Conservation (phyloP, 2,888 invertebrate species). For the Liodrosophila aerea region DNA sequence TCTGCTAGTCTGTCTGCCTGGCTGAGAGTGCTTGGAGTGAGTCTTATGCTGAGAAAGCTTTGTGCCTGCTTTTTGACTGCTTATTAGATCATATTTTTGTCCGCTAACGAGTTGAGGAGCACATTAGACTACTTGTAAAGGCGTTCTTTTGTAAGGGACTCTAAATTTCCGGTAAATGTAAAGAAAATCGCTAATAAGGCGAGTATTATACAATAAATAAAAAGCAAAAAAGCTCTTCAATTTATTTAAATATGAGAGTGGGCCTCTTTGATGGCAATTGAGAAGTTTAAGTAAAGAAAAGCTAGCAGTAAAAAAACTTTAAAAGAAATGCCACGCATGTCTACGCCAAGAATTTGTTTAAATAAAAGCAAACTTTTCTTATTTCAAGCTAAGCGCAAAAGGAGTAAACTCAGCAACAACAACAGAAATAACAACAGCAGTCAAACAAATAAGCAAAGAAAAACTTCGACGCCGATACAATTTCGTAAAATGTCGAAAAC, state of each 20-base stretch:
- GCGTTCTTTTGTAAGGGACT: background rate
- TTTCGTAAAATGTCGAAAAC: conserved; percentile 75
- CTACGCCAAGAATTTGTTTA: conserved; percentile 66
- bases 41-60: conserved; percentile 8
- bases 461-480: conserved; percentile 78
- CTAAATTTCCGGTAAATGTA: background rate
- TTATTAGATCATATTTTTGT: conserved; percentile 63
- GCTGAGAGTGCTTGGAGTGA: background rate
- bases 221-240: background rate
- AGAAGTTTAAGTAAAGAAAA: conserved; percentile 1
- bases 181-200: conserved; percentile 10
- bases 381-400: conserved; percentile 64
- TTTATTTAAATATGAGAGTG: background rate
- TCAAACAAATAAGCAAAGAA: conserved; percentile 59
- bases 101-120: conserved; percentile 43
- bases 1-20: conserved; percentile 1
- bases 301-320: conserved; percentile 32
- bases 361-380: conserved; percentile 75
- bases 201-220: background rate
- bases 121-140: conserved; percentile 40
- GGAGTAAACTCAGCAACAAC: conserved; percentile 25
- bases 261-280: conserved; percentile 3
- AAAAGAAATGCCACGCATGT: conserved; percentile 54
- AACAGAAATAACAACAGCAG: conserved; percentile 43
- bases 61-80: conserved; percentile 28